Percentiles rank a stretch among this genome's conserved stretches.
phyloP scores from a whole-genome alignment of 1,140 invertebrate genomes.

The Gryllus bimaculatus region DNA sequence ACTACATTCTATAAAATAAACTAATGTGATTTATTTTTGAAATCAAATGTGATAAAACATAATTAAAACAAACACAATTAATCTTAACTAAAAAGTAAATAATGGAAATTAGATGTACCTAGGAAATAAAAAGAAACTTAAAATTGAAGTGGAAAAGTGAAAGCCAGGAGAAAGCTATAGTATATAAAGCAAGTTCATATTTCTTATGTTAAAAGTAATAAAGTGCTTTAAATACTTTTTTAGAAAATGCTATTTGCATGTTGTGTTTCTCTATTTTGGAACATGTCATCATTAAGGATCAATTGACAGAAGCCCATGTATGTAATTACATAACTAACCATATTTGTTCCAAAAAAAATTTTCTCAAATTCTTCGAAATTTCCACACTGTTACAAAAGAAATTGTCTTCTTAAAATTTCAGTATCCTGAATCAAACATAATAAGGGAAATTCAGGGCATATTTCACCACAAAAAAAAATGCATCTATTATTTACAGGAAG shows the following conservation, averaged over 20 bases:
- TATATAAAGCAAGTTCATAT: not conserved
- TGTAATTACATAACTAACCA: not conserved
- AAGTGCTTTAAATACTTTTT: not conserved
- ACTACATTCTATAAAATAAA: not conserved
- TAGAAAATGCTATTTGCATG: conserved; percentile 1
- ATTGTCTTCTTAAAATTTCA: not conserved
- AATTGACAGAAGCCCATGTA: not conserved
- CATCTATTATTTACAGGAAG: not conserved
- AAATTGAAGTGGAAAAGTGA: not conserved
- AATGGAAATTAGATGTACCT: too few species aligned
- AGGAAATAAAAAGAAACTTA: not conserved
- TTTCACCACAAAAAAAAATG: not conserved
- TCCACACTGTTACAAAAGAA: too few species aligned
- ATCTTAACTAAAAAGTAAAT: too few species aligned
- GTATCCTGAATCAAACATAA: not conserved
- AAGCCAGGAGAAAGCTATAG: not conserved
- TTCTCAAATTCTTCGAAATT: not conserved
- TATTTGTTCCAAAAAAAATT: not conserved
- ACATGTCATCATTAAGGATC: not conserved
- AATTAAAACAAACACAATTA: too few species aligned
- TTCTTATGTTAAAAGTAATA: not conserved
- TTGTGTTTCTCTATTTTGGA: not conserved
- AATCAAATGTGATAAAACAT: not conserved
- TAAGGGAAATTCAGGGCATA: not conserved
- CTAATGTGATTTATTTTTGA: not conserved